Evolutionary conservation across 2,113 vertebrate species (phyloP), one percentile per base, ranked within the genome.

Genomic region (Rhinopithecus roxellana): DNA sequence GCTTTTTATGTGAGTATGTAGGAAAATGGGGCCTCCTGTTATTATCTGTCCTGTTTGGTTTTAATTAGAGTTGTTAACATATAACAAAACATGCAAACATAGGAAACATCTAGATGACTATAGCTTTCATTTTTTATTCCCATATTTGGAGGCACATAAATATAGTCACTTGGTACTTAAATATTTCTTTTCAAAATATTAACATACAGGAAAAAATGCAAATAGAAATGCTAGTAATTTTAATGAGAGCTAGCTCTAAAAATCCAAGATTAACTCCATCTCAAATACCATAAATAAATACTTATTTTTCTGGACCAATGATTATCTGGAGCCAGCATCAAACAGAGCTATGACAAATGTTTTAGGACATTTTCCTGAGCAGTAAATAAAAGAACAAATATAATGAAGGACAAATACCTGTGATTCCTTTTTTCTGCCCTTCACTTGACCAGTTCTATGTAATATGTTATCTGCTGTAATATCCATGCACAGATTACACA

Each of bases 101-200:
- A 89, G 35, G n/a, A 91, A 94, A 91, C 8, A 74, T 67, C 32
- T 78, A 64, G 27, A 96, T 79, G 55, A 52, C 69, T 45, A 50
- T 69, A 55, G 40, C 85, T 93, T 95, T 93, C 40, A 59, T 22
- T 67, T 96, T 89, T 84, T 89, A 94, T 87, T 30, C 32, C 40
- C 50, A 83, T 70, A 72, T 93, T 93, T 96, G 43, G 23, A 97
- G 2, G 27, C 83, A 48, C 11, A 32, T 80, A 69, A 50, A 78
- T 78, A 67, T 2, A 92, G 48, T 20, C 11, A 79, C n/a, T 97
- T 82, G n/a, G 78, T 89, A n/a, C 75, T 77, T 93, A 96, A 98
- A 95, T 95, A 95, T 96, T 96, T 97, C 91, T 96, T 93, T 90
- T 67, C 27, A 90, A 75, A 95, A 67, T 95, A 75, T 93, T 89